Base-by-base conservation (phyloP, 2,113 vertebrate species). In the Reinhardtius hippoglossoides region DNA sequence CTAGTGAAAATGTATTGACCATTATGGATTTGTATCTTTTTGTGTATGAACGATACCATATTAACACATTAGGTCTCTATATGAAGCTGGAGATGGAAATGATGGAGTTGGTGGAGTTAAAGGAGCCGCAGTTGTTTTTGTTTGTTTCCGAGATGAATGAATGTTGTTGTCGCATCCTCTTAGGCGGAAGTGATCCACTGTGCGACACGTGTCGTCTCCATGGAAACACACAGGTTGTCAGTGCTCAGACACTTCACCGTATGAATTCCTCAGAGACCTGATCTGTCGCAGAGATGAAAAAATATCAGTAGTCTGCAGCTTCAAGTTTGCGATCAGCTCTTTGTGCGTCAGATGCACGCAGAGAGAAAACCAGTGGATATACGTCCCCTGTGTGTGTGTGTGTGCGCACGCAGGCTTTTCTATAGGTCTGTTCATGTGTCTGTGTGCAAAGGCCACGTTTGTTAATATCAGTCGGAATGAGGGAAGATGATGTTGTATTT, bases 141-240 rank as follows among this genome's bases (percentile, higher is more conserved):
- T 82, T 78, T 72, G 57, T 84, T 68, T 78, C 65, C 52, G 35
- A 69, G 48, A 74, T 89, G 55, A 90, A 78, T 86, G 61, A 71
- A 76, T 78, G 59, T 78, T 85, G 82, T 88, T 91, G 78, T 87
- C 26, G 74, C 76, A 62, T 87, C 78, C 66, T 63, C 61, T 88
- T 83, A 42, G 61, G 74, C 8, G 1, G 61, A 87, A 86, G 85
- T 84, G 70, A 86, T 86, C 66, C 82, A 44, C 76, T 50, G 69
- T 67, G 82, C 64, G 24, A 86, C 89, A 86, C 76, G 74, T 91
- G 90, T 78, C 4, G 81, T 93, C 83, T 74, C 91, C 91, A 92
- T 92, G 81, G 92, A 89, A 92, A 93, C 91, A 58, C 67, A 69
- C 80, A 48, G 78, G 63, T 86, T 80, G 87, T 81, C 86, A 81